phyloP scores from a whole-genome alignment of 2,888 invertebrate genomes.

The Limnephilus auricula region DNA sequence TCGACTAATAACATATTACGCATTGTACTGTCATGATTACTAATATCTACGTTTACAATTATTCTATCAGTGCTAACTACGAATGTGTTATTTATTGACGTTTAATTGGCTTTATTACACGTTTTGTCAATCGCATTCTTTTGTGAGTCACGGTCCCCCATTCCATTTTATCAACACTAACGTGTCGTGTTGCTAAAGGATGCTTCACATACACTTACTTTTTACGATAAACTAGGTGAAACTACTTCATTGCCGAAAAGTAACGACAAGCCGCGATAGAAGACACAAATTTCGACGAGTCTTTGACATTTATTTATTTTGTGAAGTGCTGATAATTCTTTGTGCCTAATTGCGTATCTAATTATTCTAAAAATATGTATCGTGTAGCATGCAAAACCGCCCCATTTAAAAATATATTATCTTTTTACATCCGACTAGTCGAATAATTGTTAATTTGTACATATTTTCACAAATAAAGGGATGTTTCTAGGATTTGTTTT shows the following conservation, averaged over 20 bases:
- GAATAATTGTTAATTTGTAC: neutral
- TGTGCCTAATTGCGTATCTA: constrained; percentile 41
- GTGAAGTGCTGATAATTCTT: neutral
- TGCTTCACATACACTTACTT: constrained; percentile 18
- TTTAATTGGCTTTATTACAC: constrained; percentile 38
- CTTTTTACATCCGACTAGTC: neutral
- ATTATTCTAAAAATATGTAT: constrained; percentile 36
- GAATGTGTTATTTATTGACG: neutral
- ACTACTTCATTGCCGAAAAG: neutral
- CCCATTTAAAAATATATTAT: neutral
- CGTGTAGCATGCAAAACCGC: constrained; percentile 22
- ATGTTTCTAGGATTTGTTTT: neutral
- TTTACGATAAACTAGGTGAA: neutral
- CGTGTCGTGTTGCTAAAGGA: constrained; percentile 52
- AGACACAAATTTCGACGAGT: neutral
- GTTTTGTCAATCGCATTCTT: constrained; percentile 54
- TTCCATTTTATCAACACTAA: constrained; percentile 54
- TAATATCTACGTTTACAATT: constrained; percentile 5
- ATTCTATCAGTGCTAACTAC: neutral
- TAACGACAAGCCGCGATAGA: neutral
- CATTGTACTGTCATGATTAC: constrained; percentile 52
- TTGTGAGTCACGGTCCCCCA: constrained; percentile 59
- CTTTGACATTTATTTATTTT: constrained; percentile 39
- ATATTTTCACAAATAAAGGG: neutral
- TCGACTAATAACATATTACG: constrained; percentile 60